phyloP scores from a whole-genome alignment of 2,888 invertebrate species.

The Drosophila macrospina region DNA sequence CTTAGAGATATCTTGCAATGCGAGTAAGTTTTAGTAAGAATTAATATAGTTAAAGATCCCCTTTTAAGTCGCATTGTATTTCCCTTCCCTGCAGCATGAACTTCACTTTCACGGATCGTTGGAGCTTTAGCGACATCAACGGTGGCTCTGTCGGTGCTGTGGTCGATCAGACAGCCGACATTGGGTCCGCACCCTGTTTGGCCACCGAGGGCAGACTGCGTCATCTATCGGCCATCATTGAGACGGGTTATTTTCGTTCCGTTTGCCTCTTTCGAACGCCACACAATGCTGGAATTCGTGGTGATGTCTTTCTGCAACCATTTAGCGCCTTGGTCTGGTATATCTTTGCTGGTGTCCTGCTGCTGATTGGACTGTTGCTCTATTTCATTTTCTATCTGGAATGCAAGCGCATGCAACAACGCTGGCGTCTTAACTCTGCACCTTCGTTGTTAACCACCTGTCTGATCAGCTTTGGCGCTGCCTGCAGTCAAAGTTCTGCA shows the following conservation, averaged over 20 bases:
- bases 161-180: conserved; percentile 66
- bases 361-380: conserved; percentile 80
- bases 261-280: conserved; percentile 88
- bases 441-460: conserved; percentile 80
- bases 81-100: conserved; percentile 71
- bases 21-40: conserved; percentile 57
- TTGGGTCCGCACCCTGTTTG: conserved; percentile 67
- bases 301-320: conserved; percentile 87
- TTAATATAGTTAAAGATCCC: too few relatives aligned
- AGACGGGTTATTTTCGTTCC: conserved; percentile 80
- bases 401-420: conserved; percentile 39
- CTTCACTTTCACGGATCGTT: conserved; percentile 63
- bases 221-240: conserved; percentile 59
- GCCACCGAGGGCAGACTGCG: conserved; percentile 58
- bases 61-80: too few relatives aligned
- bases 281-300: conserved; percentile 86
- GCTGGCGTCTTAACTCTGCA: conserved; percentile 52
- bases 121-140: conserved; percentile 71
- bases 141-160: conserved; percentile 81
- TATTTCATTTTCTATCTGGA: conserved; percentile 82
- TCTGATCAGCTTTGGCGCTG: conserved; percentile 85
- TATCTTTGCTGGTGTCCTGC: conserved; percentile 83
- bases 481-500: conserved; percentile 86
- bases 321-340: conserved; percentile 87
- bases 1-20: conserved; percentile 76